Evolutionary conservation across 2,113 vertebrate genomes (phyloP).

Genomic region (Malaclemys terrapin): DNA sequence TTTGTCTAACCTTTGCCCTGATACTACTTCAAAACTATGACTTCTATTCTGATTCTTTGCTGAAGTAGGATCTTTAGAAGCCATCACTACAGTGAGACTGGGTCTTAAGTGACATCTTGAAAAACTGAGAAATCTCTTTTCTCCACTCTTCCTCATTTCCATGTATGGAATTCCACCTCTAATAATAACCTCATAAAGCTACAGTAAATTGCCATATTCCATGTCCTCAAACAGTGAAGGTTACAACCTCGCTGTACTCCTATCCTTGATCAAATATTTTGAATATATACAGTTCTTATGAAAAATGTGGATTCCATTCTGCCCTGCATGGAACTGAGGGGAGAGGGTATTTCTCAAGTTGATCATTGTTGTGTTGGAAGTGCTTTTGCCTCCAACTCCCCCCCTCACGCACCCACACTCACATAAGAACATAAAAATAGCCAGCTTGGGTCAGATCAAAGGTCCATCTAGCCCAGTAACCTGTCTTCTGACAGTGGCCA

Average conservation of each 20-base stretch:
- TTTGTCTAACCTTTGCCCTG: conserved; percentile 10
- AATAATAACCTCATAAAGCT: background rate
- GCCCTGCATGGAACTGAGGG: too few species aligned
- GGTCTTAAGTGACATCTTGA: conserved; percentile 45
- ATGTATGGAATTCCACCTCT: conserved; percentile 41
- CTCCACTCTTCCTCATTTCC: background rate
- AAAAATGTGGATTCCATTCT: too few species aligned
- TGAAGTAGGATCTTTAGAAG: conserved; percentile 24
- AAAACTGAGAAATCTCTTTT: conserved; percentile 40
- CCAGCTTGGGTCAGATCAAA: too few species aligned
- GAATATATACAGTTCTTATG: too few species aligned
- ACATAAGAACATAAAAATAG: too few species aligned
- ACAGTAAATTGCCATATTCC: background rate
- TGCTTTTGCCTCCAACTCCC: too few species aligned
- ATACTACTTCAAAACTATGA: background rate
- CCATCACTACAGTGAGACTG: background rate
- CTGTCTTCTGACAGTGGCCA: too few species aligned
- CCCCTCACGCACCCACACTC: too few species aligned
- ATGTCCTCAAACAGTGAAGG: background rate
- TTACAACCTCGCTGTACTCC: background rate
- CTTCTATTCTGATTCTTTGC: conserved; percentile 30
- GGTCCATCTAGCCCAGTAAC: too few species aligned
- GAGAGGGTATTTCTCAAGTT: too few species aligned
- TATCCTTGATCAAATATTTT: too few species aligned
- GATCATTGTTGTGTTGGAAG: too few species aligned